These are phyloP conservation scores for Heteromormyrus szaboi DNA, from an alignment of 2,797 vertebrate genomes.

Conservation along the genomic window DNA sequence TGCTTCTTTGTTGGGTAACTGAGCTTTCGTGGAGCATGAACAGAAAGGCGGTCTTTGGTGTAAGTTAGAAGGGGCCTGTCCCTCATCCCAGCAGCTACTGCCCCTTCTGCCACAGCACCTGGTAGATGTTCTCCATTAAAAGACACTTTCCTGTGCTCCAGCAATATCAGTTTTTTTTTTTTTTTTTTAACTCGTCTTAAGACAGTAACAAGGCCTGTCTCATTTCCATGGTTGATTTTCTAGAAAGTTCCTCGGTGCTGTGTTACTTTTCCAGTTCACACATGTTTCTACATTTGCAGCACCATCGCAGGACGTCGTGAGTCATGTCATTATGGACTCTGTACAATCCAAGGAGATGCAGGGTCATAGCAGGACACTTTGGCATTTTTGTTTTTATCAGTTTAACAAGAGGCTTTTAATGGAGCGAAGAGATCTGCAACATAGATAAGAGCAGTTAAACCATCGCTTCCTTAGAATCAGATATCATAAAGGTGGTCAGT, in stretches of 20 bases:
- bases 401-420: neutral
- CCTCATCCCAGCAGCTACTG: neutral
- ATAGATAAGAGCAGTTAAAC: neutral
- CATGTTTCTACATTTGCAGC: neutral
- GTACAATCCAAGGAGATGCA: neutral
- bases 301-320: neutral
- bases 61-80: neutral
- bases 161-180: neutral
- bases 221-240: neutral
- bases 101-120: neutral
- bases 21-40: neutral
- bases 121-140: neutral
- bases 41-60: neutral
- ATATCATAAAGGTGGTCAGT: neutral
- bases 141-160: neutral
- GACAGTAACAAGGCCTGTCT: slow-evolving; percentile 6
- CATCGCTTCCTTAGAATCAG: neutral
- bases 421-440: neutral
- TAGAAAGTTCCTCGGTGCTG: neutral
- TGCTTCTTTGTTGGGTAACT: neutral
- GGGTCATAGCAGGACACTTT: neutral
- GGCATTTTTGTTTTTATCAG: neutral
- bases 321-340: neutral
- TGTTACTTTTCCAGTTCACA: neutral
- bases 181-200: neutral